Base-by-base conservation (phyloP, 2,113 vertebrate species). In the Corydoras maculifer region DNA sequence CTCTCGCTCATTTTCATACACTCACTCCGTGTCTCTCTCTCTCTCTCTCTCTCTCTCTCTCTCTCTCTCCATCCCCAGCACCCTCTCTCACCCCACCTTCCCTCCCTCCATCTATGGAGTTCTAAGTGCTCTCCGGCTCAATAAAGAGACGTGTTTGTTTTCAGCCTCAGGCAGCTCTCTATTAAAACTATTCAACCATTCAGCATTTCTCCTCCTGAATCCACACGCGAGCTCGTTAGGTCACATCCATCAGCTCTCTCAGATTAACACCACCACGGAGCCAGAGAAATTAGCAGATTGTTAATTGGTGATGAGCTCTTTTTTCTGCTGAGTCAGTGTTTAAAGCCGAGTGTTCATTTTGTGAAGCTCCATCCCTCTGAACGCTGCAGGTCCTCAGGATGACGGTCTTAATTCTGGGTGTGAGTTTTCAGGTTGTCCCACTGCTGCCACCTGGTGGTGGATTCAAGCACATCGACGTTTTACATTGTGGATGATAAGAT, bases 381-480 rank as follows among this genome's bases (percentile, higher is more conserved):
- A 25, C 18, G 18, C 18, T 25, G 18, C 18, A 25, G 18, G 18
- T 25, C 18, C 18, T 25, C 18, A 25, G 18, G 18, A 25, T 25
- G 18, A 25, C 18, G 2, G 18, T 25, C 59, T 55, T n/a, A 50
- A 60, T 58, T 62, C 35, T 62, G 3, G 8, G 51, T 25, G 64
- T 9, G 31, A 43, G 12, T 62, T 29, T 61, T 58, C 18, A 32
- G n/a, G 5, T 8, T 48, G 32, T 68, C 6, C 54, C 25, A 63
- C 32, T 9, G 49, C 68, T 75, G 72, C 75, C 75, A 68, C 65
- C 78, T 77, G 54, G 78, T 75, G 78, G 72, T 14, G 0, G 2
- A 8, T 61, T 5, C 5, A 57, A 62, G n/a, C 18, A 25, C 18
- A 25, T 1, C 18, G 18, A 25, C 1, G 18, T 25, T 25, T 25